Base-by-base conservation (phyloP, 2,888 invertebrate species). In the Sminthurides aquaticus region DNA sequence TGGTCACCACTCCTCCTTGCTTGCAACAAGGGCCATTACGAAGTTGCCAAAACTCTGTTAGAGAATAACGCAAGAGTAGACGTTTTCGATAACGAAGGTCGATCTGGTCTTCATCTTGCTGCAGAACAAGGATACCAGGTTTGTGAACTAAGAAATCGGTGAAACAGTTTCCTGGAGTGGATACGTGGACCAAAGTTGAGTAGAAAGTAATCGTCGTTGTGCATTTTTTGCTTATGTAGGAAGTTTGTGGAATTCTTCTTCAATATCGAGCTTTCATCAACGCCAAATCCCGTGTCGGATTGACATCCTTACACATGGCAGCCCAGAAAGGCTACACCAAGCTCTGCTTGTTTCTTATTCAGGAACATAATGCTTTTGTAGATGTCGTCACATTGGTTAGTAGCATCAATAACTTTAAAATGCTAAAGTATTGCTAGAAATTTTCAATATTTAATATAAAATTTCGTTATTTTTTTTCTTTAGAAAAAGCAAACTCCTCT, bases 221-320 rank as follows among this genome's bases (percentile, higher is more conserved):
- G 20, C 34, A 5, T 24, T 25, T 25, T 24, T 60, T n/a, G 2
- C 15, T 49, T 60, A 8, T 57, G 22, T 11, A 74, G 72, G 72
- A 73, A 59, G 73, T 74, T 11, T 73, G 71, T 69, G 96, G 27
- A 95, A 98, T 80, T 95, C 96, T 3, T 86, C 96, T 99, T 49
- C 88, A 91, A 59, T 90, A 95, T 80, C 98, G 98, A 80, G 98
- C 99, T 0, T 99, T 98, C 79, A 98, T 99, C 70, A 99, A 99
- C 80, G 96, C 96, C 20, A 97, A 98, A 80, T 96, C 97, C 1
- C 86, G 98, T 77, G 91, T 94, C 15, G 98, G 99, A 3, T 84
- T 98, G 75, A 98, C 99, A 3, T 97, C 98, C 0, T 83, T 99
- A 20, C 99, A 99, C 82, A 83, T 97, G 78, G 97, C 98, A 0